Evolutionary conservation across 2,113 vertebrate genomes (phyloP), one percentile per base, ranked within the genome.

Genomic region (Albula glossodonta): DNA sequence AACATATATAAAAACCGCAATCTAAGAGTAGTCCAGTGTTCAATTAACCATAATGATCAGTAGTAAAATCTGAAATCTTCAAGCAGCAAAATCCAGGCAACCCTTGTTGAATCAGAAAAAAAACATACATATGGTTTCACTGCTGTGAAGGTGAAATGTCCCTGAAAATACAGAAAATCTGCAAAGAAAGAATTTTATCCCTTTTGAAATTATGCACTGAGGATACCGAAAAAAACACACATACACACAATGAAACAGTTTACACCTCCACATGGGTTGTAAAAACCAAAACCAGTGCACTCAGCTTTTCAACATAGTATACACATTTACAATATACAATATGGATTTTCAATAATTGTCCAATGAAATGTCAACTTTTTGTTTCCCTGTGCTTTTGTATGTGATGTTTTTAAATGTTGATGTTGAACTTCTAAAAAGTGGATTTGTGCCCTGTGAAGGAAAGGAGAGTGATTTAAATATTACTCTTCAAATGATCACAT

Each of bases 321-420:
- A 88, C 57, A 85, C 85, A 86, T 90, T 91, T 85, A 90, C 70
- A 74, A 49, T 52, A 86, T 15, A 5, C 49, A 0, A 1, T 63
- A 81, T 19, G 81, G 22, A 56, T 82, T 57, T 41, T 93, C 95
- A 96, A 88, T 94, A 95, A 84, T 90, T 92, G 90, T 95, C 93
- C 79, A 91, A 84, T 87, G 91, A 87, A 89, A 93, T 85, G 78
- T 93, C 84, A 19, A 81, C 93, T 91, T 94, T 97, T 87, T 95
- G 96, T 90, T 92, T 96, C 86, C 96, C 94, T 83, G 93, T 92
- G 82, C 95, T 96, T 91, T 95, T 98, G 92, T 99, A 99, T 83
- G 98, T 97, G 86, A 99, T 95, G 77, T 99, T 99, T 96, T 97
- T 98, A 90, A 99, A 99, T 41, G 98, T 99, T 74, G 96, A 98